Percentiles rank a stretch among this genome's conserved stretches.
Conservation (phyloP, 2,888 invertebrate genomes). For the Orchesella flavescens region DNA sequence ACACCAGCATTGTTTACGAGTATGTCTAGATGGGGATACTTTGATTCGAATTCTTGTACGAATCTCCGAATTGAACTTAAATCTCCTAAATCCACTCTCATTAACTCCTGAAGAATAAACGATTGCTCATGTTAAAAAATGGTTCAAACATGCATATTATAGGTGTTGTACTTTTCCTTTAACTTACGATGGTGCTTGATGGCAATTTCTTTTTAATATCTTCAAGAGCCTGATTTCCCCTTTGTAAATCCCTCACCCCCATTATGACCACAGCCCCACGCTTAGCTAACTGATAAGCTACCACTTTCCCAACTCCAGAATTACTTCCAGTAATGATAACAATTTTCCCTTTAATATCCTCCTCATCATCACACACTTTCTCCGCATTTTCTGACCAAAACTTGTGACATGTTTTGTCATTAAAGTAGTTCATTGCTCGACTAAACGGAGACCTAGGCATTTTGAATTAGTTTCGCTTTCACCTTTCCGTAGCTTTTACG, state of each 20-base stretch:
- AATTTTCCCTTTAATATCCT: constrained; percentile 23
- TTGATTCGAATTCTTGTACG: constrained; percentile 73
- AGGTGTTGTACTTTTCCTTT: background rate
- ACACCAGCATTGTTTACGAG: constrained; percentile 75
- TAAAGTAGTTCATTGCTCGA: background rate
- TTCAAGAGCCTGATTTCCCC: constrained; percentile 29
- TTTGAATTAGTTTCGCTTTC: background rate
- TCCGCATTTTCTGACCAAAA: constrained; percentile 10
- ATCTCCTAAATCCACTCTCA: constrained; percentile 74
- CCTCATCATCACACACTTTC: constrained; percentile 12
- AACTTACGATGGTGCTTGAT: background rate
- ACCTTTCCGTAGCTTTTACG: too few species aligned
- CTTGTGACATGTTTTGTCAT: background rate
- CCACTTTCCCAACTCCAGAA: constrained; percentile 57
- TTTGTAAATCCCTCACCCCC: constrained; percentile 52
- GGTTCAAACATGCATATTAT: background rate
- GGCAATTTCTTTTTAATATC: constrained; percentile 34
- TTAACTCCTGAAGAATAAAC: constrained; percentile 71
- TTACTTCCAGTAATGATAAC: constrained; percentile 55
- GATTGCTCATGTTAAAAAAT: background rate
- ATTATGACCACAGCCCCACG: constrained; percentile 49
- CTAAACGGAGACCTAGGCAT: background rate
- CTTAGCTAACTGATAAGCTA: constrained; percentile 53
- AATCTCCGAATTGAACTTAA: constrained; percentile 74
- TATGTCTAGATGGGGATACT: constrained; percentile 73